Conservation (phyloP, 2,797 vertebrate genomes). For the Oreortyx pictus region DNA sequence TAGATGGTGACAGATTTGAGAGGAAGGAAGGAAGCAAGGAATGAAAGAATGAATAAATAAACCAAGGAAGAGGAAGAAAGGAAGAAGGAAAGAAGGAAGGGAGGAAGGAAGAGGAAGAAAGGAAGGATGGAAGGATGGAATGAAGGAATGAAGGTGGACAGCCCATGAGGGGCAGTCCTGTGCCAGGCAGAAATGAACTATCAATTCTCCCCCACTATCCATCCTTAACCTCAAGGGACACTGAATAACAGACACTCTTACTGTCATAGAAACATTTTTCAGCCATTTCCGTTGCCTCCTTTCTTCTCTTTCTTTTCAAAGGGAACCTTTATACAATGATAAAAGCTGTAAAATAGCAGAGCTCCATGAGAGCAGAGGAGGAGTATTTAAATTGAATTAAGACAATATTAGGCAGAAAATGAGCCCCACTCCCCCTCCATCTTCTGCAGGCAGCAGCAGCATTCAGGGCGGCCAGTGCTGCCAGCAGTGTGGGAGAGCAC, state of each 20-base stretch:
- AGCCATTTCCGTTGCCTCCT: neutral
- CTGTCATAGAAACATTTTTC: neutral
- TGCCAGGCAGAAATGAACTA: neutral
- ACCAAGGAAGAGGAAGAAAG: no score
- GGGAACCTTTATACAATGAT: neutral
- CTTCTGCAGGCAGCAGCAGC: neutral
- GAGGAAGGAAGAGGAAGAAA: neutral
- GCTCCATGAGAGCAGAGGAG: neutral
- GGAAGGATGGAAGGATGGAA: no score
- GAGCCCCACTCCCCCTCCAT: neutral
- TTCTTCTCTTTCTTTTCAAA: neutral
- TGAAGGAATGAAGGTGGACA: no score
- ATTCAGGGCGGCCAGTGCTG: neutral
- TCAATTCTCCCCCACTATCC: neutral
- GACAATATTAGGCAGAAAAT: neutral
- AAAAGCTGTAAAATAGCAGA: neutral
- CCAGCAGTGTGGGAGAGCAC: constrained; percentile 29
- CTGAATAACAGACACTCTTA: neutral
- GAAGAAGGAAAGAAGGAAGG: neutral
- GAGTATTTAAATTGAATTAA: constrained; percentile 8
- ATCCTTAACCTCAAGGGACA: neutral
- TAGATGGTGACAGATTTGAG: neutral
- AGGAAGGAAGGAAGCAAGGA: neutral
- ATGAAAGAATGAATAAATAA: neutral
- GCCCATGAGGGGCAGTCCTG: neutral